Evolutionary conservation across 2,888 invertebrate species (phyloP), one percentile per base, ranked within the genome.

Genomic region (Leucoma salicis): DNA sequence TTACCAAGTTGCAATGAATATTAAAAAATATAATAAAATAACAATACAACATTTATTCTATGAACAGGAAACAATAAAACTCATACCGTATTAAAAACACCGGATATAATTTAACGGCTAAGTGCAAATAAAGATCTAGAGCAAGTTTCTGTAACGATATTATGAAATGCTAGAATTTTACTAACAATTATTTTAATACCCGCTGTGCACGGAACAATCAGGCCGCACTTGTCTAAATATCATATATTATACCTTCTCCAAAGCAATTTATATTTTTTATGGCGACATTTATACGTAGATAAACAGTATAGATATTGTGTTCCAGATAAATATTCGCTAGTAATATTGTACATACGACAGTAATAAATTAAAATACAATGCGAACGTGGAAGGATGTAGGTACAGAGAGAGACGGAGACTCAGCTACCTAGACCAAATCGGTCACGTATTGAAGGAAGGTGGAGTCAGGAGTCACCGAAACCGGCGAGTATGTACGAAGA

Each of bases 141-240:
- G 36, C 27, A 32, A 31, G 41, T 32, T 28, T 31, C 13, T 42
- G 21, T 35, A 18, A 16, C 35, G 29, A 11, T 14, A 1, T 32
- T 31, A 18, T 11, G 18, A 31, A 41, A 41, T 27, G 36, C 18
- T 36, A 28, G n/a, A 34, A 18, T 21, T 34, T 29, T 14, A 39
- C 18, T 28, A 34, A 21, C 21, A 21, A 21, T 40, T 34, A 21
- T n/a, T n/a, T n/a, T n/a, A n/a, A n/a, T n/a, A 21, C 34, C 18
- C 16, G 25, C 16, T 15, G 14, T 14, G 14, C 12, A 12, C 11
- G 4, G 1, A 16, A 29, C 14, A 11, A 37, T 10, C 28, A 35
- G 28, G 14, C 0, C 18, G 7, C 39, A 39, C 16, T 41, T 41
- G 36, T 33, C 16, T 15, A 32, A 42, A 27, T 27, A 27, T 2